Evolutionary conservation across 2,888 invertebrate species (phyloP).

Genomic region (Philereme vetulata): DNA sequence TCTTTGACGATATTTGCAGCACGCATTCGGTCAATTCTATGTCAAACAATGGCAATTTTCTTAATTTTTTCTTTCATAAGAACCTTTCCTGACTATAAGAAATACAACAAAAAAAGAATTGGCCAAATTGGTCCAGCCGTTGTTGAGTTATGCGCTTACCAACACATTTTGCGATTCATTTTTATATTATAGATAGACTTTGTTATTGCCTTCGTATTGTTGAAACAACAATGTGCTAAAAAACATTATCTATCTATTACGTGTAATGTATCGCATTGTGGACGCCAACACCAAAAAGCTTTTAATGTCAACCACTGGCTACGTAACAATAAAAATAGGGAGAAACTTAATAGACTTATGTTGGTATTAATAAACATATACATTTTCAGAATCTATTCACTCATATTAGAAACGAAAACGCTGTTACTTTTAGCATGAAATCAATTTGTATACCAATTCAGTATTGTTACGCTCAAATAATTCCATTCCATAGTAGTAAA

Average conservation of each 20-base stretch:
- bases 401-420: conserved; percentile 25
- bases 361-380: conserved; percentile 6
- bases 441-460: conserved; percentile 48
- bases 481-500: conserved; percentile 45
- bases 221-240: conserved; percentile 16
- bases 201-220: conserved; percentile 1
- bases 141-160: no score
- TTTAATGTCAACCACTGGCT: conserved; percentile 41
- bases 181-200: no score
- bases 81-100: no score
- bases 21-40: no score
- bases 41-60: no score
- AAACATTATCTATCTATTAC: conserved; percentile 21
- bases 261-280: conserved; percentile 31
- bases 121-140: no score
- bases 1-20: no score
- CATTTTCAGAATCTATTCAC: conserved; percentile 6
- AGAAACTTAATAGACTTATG: conserved; percentile 22
- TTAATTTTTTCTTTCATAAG: no score
- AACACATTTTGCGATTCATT: no score
- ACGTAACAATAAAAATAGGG: conserved; percentile 31
- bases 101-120: no score
- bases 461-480: conserved; percentile 55
- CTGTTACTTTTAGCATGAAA: conserved; percentile 38
- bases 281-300: conserved; percentile 48